A percentile compares a stretch with the other conserved stretches of the same genome.
Evolutionary conservation across 2,797 vertebrate species (phyloP).

Genomic region (Knipowitschia caucasica): DNA sequence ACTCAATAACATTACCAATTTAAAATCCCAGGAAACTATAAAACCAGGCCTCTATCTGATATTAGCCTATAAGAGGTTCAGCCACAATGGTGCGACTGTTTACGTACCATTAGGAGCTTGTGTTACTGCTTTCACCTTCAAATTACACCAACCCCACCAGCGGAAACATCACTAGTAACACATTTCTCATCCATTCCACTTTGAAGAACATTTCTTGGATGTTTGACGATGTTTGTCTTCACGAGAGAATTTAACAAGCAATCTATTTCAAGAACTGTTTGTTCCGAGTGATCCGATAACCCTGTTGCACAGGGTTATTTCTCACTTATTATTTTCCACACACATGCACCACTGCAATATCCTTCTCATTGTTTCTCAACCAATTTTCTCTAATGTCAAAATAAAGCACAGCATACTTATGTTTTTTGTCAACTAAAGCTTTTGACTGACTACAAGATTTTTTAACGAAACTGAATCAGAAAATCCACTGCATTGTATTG

Average conservation of each 20-base stretch:
- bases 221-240: background rate
- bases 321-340: background rate
- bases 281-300: background rate
- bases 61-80: background rate
- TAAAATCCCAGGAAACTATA: too few species aligned
- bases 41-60: too few species aligned
- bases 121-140: background rate
- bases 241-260: background rate
- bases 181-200: background rate
- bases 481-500: too few species aligned
- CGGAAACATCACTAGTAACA: background rate
- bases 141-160: too few species aligned
- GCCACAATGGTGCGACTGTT: too few species aligned
- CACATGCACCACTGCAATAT: background rate
- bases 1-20: too few species aligned
- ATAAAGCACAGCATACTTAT: background rate
- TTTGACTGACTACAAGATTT: too few species aligned
- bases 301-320: background rate
- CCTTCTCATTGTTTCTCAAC: background rate
- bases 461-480: too few species aligned
- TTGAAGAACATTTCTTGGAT: background rate
- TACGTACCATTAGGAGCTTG: too few species aligned
- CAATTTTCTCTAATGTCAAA: background rate
- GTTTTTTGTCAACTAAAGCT: too few species aligned
- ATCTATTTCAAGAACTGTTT: background rate